These are phyloP conservation scores for Poeciliopsis gracilis DNA, from an alignment of 2,797 vertebrate genomes.

Conservation along the genomic window DNA sequence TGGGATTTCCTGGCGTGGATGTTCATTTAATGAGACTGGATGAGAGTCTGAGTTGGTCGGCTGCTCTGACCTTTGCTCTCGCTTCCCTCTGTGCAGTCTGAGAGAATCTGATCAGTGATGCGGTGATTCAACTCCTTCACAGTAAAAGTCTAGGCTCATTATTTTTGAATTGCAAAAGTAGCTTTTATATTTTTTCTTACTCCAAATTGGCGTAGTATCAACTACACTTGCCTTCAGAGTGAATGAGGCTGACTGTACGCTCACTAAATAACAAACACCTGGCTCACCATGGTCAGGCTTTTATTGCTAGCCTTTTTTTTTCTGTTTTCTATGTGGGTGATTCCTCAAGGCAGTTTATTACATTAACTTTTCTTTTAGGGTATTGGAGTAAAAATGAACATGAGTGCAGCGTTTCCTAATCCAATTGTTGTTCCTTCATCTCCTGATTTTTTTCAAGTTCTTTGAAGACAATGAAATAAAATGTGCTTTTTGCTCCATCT, in stretches of 20 bases:
- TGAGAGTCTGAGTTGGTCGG: background rate
- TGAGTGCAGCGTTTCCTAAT: background rate
- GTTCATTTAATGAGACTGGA: slow-evolving; percentile 7
- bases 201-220: background rate
- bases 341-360: background rate
- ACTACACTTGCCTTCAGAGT: background rate
- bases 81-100: background rate
- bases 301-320: background rate
- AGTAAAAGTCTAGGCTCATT: background rate
- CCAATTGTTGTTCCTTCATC: background rate
- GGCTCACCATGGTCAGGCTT: background rate
- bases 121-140: background rate
- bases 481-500: background rate
- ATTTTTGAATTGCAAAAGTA: background rate
- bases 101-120: background rate
- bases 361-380: background rate
- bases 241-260: background rate
- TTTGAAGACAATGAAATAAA: background rate
- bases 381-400: background rate
- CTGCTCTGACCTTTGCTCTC: background rate
- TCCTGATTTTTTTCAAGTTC: background rate
- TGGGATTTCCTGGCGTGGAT: background rate
- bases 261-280: background rate
- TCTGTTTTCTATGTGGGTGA: background rate
- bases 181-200: background rate